Evolutionary conservation across 2,888 invertebrate species (phyloP), one percentile per base, ranked within the genome.

Genomic region (Lysandra coridon): DNA sequence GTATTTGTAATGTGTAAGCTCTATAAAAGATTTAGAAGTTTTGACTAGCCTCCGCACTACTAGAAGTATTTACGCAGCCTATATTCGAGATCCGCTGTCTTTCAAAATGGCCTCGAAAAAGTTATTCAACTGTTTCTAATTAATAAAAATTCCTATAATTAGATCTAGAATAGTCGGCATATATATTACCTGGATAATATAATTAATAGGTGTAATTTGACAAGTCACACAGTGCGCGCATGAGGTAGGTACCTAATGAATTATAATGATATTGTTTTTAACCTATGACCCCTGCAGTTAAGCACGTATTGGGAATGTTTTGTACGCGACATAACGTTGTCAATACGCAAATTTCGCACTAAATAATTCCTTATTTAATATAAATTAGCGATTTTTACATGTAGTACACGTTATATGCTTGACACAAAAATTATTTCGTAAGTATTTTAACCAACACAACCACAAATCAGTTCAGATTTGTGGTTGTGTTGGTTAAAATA

Each of bases 291-390:
- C 37, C 5, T 69, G 69, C 23, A 23, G 23, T 69, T 14, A 69
- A 10, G 33, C 69, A 69, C 33, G 69, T 64, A 64, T 69, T 33
- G 69, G 69, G 33, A 69, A 69, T 69, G 33, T 69, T 69, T 69
- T 69, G 64, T 69, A 4, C 7, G 23, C 10, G 12, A 69, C 64
- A 30, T 12, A 69, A 37, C 4, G 69, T 37, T 69, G 69, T 37
- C 33, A 69, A 69, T 14, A 4, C 12, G 12, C 5, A 69, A 17
- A 69, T 69, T 64, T 69, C 69, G 33, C 33, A 69, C 69, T 33
- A 69, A 69, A 69, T 69, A 33, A 69, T 69, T 69, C 30, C 12
- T 69, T 4, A 69, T 69, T 69, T 33, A 33, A 69, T 69, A 37
- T 69, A 33, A 37, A 69, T 69, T 12, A 30, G 33, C 57, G 17